Conservation (phyloP, 2,113 vertebrate species). For the Ondatra zibethicus region DNA sequence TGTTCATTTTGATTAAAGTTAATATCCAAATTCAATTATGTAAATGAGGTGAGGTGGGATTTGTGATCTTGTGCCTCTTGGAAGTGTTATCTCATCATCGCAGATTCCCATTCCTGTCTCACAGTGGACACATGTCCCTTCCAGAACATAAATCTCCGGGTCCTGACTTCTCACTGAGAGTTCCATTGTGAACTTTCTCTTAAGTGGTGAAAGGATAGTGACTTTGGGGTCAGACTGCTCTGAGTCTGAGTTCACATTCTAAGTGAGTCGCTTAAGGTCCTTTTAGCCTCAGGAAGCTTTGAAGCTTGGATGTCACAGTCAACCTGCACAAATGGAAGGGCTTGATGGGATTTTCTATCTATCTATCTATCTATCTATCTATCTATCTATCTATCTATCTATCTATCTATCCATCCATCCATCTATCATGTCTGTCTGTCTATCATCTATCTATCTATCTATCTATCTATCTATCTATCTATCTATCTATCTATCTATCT, state of each 20-base stretch:
- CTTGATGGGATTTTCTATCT: not conserved
- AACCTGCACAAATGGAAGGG: not conserved
- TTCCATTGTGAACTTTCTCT: not conserved
- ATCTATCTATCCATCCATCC: not conserved
- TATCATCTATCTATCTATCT: not conserved
- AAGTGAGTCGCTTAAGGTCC: not conserved
- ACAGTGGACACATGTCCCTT: not conserved
- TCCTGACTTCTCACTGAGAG: not conserved
- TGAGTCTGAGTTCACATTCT: constrained; percentile 13
- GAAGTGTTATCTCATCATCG: not conserved
- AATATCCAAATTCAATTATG: constrained; percentile 60
- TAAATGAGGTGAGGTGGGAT: constrained; percentile 19
- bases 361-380: not conserved
- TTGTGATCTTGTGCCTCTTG: not conserved
- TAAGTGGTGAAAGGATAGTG: not conserved
- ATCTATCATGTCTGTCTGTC: not conserved
- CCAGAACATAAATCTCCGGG: not conserved
- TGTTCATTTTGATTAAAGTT: constrained; percentile 64
- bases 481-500: too few species aligned
- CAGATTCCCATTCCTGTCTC: not conserved
- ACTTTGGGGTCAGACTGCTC: not conserved
- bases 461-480: not conserved
- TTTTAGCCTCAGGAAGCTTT: not conserved
- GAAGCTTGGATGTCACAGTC: constrained; percentile 15
- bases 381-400: not conserved